Percentiles rank a stretch among this genome's conserved stretches.
phyloP scores from a whole-genome alignment of 2,888 invertebrate genomes.

The Ditula angustiorana region DNA sequence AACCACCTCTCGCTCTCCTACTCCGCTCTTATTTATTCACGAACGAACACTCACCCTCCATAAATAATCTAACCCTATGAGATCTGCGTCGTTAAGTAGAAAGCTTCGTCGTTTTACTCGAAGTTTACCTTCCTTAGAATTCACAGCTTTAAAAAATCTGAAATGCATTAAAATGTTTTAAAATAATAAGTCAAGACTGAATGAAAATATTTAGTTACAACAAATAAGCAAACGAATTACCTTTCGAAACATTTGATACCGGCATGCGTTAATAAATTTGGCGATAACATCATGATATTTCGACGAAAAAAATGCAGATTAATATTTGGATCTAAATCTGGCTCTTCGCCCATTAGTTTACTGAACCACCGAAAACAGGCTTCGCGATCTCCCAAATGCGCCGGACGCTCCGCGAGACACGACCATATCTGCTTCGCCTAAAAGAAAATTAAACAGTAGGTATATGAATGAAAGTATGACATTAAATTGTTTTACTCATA shows the following conservation, averaged over 20 bases:
- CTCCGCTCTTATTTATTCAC: background rate
- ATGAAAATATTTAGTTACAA: background rate
- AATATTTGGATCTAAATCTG: slow-evolving; percentile 98
- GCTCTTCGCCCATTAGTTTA: slow-evolving; percentile 98
- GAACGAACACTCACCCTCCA: slow-evolving; percentile 90
- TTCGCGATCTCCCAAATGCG: slow-evolving; percentile 96
- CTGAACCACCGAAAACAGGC: slow-evolving; percentile 99
- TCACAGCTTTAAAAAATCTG: slow-evolving; percentile 97
- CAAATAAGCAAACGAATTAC: slow-evolving; percentile 52
- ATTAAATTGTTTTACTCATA: background rate
- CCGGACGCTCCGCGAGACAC: slow-evolving; percentile 96
- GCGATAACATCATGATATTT: slow-evolving; percentile 96
- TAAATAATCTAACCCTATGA: slow-evolving; percentile 98
- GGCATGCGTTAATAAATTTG: slow-evolving; percentile 95
- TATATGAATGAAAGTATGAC: too few relatives aligned
- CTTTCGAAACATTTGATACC: slow-evolving; percentile 96
- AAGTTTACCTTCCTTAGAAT: slow-evolving; percentile 97
- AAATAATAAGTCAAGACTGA: background rate
- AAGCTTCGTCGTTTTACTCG: slow-evolving; percentile 94
- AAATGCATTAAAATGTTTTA: background rate
- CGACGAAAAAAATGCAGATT: slow-evolving; percentile 98
- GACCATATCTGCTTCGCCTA: slow-evolving; percentile 98
- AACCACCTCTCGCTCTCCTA: background rate
- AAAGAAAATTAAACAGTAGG: slow-evolving; percentile 39
- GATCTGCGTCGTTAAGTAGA: slow-evolving; percentile 96